Evolutionary conservation across 2,888 invertebrate species (phyloP), one percentile per base, ranked within the genome.

Genomic region (Leucozona laternaria): DNA sequence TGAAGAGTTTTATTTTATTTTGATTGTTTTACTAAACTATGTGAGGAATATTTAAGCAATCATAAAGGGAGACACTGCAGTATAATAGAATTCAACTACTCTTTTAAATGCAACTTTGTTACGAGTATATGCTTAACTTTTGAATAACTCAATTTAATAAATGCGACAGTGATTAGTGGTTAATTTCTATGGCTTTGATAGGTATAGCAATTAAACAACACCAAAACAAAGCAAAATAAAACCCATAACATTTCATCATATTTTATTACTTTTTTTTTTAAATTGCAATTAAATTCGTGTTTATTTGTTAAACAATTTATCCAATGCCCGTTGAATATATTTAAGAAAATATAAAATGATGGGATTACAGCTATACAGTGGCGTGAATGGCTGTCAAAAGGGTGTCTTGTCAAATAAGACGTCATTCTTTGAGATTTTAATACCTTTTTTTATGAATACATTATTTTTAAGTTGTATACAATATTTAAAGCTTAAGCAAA

Each of bases 71-170:
- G 0, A 34, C 0, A 17, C 13, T 34, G 13, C 17, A 58, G 2
- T 20, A 11, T 17, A 34, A 57, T 17, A 5, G 10, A 28, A 55
- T 55, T 31, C n/a, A 28, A 43, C 0, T 13, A 55, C 28, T 31
- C 53, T n/a, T 10, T n/a, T 55, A 0, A 31, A 5, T 57, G 31
- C 34, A 57, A 57, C 57, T 17, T 57, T 57, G 31, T 34, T 17
- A 10, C 17, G 15, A 15, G 25, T 15, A 5, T 50, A 17, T 57
- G 10, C 1, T 34, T 11, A 13, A 8, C 15, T 25, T 53, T 25
- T 58, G 34, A 58, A 58, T 58, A 37, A 37, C 11, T 58, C 34
- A 58, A 37, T 58, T 57, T 20, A 37, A 20, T 58, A 7, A 37
- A 34, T 58, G 6, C 53, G 25, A 53, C 25, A 53, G n/a, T 53